Evolutionary conservation across 2,113 vertebrate genomes (phyloP), one percentile per base, ranked within the genome.

Genomic region (Myotis brandtii): DNA sequence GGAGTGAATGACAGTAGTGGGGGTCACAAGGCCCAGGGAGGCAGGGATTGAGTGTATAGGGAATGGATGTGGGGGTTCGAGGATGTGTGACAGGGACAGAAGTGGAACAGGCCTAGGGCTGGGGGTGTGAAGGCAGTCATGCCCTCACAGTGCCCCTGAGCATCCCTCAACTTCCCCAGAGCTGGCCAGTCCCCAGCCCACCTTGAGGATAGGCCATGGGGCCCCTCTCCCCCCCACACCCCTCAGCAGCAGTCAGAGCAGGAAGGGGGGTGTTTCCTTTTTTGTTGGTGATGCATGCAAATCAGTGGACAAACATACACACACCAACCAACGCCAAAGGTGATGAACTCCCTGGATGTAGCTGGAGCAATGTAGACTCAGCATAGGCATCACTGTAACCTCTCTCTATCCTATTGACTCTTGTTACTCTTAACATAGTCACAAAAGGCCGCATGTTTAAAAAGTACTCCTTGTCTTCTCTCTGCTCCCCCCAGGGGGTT

Each of bases 271-370:
- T 64, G 76, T 46, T 89, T 94, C 88, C 50, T 95, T 95, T 96
- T 95, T 89, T 92, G 94, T 95, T 91, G 97, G 95, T 93, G 79
- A 95, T 95, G 96, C 97, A 96, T 97, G 96, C 91, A 81, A 80
- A 89, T 90, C 84, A 92, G 93, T 79, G 95, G 84, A 88, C 46
- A 73, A 37, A n/a, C 48, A 50, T 32, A 10, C 46, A 77, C 83
- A 82, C 48, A 86, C 54, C 95, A 95, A 17, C 70, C 90, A 76
- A 88, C 93, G 46, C 95, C 93, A 97, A 97, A 97, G 95, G 96
- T 56, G 89, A 89, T 93, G 76, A 73, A 37, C 56, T 59, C 2
- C 86, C 91, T 76, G 93, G 94, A 6, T 14, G 27, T 46, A 80
- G 88, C 91, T 17, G 93, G 77, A 32, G 56, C 88, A 23, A 1